These are phyloP conservation scores for Mustelus asterias DNA, from an alignment of 2,113 vertebrate species.

Conservation along the genomic window DNA sequence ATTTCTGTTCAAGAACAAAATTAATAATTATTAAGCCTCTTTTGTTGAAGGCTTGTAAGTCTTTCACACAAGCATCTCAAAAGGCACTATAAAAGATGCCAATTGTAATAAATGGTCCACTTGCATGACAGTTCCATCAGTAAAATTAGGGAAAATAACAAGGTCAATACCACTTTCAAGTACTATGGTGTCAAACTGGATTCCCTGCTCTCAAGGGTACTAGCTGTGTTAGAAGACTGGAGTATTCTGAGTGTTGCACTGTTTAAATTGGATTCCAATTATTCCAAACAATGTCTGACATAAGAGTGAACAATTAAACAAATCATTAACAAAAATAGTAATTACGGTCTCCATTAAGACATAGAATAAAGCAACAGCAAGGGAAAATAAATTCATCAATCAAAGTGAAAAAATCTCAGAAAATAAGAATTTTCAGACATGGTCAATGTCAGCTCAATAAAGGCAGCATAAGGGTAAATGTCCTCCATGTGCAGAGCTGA, in stretches of 20 bases:
- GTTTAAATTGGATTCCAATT: background rate
- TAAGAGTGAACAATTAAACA: background rate
- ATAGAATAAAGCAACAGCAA: background rate
- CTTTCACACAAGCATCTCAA: background rate
- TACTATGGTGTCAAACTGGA: background rate
- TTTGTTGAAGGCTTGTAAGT: background rate
- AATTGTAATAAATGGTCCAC: background rate
- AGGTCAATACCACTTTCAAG: background rate
- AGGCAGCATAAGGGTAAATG: background rate
- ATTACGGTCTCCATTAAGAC: background rate
- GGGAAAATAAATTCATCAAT: background rate
- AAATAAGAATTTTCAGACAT: background rate
- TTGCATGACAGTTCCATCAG: background rate
- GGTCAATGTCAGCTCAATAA: background rate
- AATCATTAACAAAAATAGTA: background rate
- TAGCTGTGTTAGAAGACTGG: background rate
- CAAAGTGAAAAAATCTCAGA: background rate
- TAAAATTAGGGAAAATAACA: conserved; percentile 20
- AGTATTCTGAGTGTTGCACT: background rate
- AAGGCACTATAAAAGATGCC: background rate
- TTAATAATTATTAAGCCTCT: background rate
- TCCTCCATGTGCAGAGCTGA: background rate
- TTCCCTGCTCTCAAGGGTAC: background rate
- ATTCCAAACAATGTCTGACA: background rate
- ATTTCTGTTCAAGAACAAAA: background rate